A percentile compares a stretch with the other conserved stretches of the same genome.
phyloP scores from a whole-genome alignment of 2,797 vertebrate species.

The Margarornis squamiger region DNA sequence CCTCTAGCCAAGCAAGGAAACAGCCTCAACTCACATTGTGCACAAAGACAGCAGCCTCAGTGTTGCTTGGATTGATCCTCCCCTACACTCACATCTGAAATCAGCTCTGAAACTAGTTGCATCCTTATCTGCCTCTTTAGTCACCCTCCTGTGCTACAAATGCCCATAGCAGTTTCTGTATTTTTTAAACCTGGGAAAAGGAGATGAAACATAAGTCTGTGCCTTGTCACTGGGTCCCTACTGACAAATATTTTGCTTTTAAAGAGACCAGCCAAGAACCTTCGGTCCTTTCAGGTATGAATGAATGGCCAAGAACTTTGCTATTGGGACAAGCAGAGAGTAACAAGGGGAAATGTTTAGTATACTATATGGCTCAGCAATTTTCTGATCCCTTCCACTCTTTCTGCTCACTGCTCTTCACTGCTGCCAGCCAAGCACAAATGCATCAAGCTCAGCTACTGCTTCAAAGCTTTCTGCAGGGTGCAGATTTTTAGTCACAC shows the following conservation, averaged over 20 bases:
- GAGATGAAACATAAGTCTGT: neutral
- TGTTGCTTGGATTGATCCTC: neutral
- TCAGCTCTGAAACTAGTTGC: neutral
- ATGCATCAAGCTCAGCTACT: neutral
- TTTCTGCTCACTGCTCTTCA: neutral
- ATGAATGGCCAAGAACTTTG: neutral
- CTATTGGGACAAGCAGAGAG: neutral
- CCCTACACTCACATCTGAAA: neutral
- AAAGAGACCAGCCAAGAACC: neutral
- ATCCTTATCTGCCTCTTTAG: neutral
- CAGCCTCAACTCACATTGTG: fast-evolving
- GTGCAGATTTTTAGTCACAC: neutral
- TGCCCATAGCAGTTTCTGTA: fast-evolving
- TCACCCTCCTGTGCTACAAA: neutral
- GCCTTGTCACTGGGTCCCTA: too few relatives aligned
- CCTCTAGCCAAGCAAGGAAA: neutral
- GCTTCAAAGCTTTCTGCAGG: conserved; percentile 14
- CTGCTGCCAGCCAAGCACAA: neutral
- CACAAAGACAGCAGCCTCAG: neutral
- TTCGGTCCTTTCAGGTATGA: neutral
- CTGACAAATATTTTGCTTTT: neutral
- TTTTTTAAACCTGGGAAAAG: neutral
- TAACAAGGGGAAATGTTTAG: neutral
- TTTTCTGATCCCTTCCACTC: neutral
- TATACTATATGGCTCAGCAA: neutral